Evolutionary conservation across 2,113 vertebrate genomes (phyloP).

Genomic region (Silurus asotus): DNA sequence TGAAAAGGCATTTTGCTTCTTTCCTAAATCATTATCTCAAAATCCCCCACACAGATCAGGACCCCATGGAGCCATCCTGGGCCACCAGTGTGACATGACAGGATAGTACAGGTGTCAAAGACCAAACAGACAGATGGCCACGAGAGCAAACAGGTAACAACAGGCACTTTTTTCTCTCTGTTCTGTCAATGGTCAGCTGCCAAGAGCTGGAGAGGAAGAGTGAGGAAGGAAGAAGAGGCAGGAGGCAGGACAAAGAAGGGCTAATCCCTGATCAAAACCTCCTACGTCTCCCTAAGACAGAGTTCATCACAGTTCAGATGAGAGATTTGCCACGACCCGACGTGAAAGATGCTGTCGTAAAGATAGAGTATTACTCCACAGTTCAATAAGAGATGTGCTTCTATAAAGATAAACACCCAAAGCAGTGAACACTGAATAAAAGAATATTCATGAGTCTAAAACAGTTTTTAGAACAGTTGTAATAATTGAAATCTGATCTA

Average conservation of each 20-base stretch:
- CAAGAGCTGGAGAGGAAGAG: slow-evolving; percentile 22
- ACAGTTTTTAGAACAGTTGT: neutral
- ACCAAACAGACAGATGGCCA: slow-evolving; percentile 56
- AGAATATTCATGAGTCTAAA: neutral
- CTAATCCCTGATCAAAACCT: slow-evolving; percentile 42
- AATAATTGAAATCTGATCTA: neutral
- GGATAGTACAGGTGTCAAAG: slow-evolving; percentile 59
- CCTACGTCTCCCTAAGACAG: neutral
- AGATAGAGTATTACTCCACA: neutral
- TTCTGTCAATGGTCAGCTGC: slow-evolving; percentile 32
- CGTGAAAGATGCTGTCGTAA: slow-evolving; percentile 1
- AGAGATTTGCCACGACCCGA: slow-evolving; percentile 17
- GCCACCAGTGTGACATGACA: slow-evolving; percentile 38
- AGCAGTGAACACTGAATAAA: neutral
- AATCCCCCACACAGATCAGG: slow-evolving; percentile 24
- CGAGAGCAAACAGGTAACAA: slow-evolving; percentile 45
- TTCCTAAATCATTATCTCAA: slow-evolving; percentile 7
- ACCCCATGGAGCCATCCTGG: slow-evolving; percentile 25
- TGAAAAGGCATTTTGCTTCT: slow-evolving; percentile 4
- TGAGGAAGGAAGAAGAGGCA: slow-evolving; percentile 22
- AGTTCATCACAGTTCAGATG: slow-evolving; percentile 29
- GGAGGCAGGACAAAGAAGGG: slow-evolving; percentile 35
- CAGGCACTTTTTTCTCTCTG: slow-evolving; percentile 31
- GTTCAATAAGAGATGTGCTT: neutral
- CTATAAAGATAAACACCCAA: neutral